These are phyloP conservation scores for Callionymus lyra DNA, from an alignment of 2,113 vertebrate genomes.

Conservation along the genomic window DNA sequence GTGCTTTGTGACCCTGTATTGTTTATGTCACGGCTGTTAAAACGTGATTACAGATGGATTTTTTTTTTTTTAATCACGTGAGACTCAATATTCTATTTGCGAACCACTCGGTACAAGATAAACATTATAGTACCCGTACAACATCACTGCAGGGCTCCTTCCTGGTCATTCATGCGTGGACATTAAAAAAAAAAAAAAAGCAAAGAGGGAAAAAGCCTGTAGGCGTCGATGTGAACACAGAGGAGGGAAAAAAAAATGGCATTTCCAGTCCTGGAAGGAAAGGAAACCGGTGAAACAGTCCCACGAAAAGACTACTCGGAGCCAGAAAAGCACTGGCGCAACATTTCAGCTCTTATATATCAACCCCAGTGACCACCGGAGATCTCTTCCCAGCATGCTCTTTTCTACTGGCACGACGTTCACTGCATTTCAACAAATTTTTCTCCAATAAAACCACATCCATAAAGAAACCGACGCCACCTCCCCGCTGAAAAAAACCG, in stretches of 20 bases:
- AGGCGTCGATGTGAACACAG: slow-evolving; percentile 27
- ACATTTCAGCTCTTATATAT: slow-evolving; percentile 50
- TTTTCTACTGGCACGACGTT: slow-evolving; percentile 38
- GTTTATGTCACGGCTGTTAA: slow-evolving; percentile 3
- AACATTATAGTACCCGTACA: slow-evolving; percentile 1
- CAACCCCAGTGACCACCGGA: slow-evolving; percentile 36
- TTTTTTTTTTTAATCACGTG: slow-evolving; percentile 1
- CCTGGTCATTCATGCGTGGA: slow-evolving; percentile 11
- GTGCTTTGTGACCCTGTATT: no score
- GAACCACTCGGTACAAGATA: background rate
- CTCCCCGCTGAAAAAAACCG: background rate
- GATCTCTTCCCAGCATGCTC: slow-evolving; percentile 29
- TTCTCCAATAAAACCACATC: slow-evolving; percentile 45
- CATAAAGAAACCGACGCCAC: background rate
- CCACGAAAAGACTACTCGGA: slow-evolving; percentile 42
- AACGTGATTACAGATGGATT: slow-evolving; percentile 9
- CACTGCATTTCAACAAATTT: slow-evolving; percentile 42
- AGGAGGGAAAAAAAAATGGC: slow-evolving; percentile 9
- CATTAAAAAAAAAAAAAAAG: no score
- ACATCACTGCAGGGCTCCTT: slow-evolving; percentile 12
- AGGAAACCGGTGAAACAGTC: slow-evolving; percentile 37
- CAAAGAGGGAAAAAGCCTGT: slow-evolving; percentile 19
- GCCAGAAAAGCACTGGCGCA: slow-evolving; percentile 39
- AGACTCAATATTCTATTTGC: slow-evolving; percentile 13
- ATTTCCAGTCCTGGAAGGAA: slow-evolving; percentile 22